Base-by-base conservation (phyloP, 2,888 invertebrate genomes). In the Lymantria monacha region DNA sequence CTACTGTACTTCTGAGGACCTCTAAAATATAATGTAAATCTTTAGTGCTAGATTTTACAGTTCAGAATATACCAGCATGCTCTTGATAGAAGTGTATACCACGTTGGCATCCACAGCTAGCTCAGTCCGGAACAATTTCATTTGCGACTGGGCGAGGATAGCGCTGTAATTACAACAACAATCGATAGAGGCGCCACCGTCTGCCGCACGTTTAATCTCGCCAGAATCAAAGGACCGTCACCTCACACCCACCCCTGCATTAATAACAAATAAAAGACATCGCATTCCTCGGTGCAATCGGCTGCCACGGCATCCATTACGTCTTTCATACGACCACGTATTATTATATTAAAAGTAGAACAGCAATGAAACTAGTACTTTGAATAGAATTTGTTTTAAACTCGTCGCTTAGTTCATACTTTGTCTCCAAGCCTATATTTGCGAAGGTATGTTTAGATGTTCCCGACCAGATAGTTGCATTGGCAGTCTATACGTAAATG, bases 111-210 rank as follows among this genome's bases (percentile, higher is more conserved):
- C 85, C 83, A 81, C 81, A 85, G 83, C 85, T 83, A 79, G 87
- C 82, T 85, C 83, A 83, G 83, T 86, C 85, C 87, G 87, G 88
- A 91, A 91, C 90, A 91, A 91, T 91, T 91, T 91, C 90, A 89
- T 91, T 91, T 91, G 90, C 88, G 86, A 89, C 86, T 89, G 91
- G 83, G 86, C 87, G 90, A 90, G 86, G 81, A 91, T 87, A 88
- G 87, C 87, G 88, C 83, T 85, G 87, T 91, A 91, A 91, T 91
- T 91, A 90, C 87, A 88, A 91, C 91, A 91, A 91, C 91, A 91
- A 91, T 92, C 91, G 91, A 91, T 91, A 88, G 87, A 87, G 86
- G 86, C 88, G 89, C 90, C 89, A 88, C 91, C 90, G 91, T 90
- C 90, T 87, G 90, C 87, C 86, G 89, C 91, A 89, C 89, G 91